Evolutionary conservation across 2,797 vertebrate species (phyloP).

Genomic region (Muscicapa comitata): DNA sequence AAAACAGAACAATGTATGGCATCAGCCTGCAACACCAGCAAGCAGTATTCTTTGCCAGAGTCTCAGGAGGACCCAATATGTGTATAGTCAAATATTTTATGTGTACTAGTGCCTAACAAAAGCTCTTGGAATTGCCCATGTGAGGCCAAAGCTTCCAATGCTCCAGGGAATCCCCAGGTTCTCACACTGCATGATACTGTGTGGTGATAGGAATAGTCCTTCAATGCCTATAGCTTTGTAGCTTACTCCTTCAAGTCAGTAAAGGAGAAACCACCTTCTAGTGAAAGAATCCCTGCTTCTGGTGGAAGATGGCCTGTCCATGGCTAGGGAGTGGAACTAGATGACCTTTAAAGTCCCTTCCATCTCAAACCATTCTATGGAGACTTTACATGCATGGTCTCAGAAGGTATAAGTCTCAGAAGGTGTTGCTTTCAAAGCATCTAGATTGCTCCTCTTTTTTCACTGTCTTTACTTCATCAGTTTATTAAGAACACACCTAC

Average conservation of each 20-base stretch:
- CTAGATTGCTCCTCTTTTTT: neutral
- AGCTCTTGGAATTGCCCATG: neutral
- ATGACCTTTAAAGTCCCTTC: neutral
- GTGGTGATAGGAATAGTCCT: neutral
- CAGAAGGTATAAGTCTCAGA: neutral
- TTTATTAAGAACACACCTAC: neutral
- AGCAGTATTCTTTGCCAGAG: neutral
- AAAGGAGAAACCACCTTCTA: neutral
- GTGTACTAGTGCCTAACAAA: neutral
- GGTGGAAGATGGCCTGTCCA: neutral
- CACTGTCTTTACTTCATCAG: neutral
- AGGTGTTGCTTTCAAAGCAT: neutral
- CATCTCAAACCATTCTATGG: neutral
- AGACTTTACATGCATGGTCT: neutral
- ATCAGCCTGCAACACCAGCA: neutral
- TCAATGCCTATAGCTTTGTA: neutral
- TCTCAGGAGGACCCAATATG: neutral
- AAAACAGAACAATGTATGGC: neutral
- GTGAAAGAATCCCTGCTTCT: neutral
- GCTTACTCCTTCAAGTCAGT: neutral
- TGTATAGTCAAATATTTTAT: neutral
- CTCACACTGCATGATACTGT: neutral
- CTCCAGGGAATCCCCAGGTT: neutral
- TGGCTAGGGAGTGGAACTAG: neutral
- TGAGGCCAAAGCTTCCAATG: neutral